Base-by-base conservation (phyloP, 2,888 invertebrate species). In the Nymphalis c-album region DNA sequence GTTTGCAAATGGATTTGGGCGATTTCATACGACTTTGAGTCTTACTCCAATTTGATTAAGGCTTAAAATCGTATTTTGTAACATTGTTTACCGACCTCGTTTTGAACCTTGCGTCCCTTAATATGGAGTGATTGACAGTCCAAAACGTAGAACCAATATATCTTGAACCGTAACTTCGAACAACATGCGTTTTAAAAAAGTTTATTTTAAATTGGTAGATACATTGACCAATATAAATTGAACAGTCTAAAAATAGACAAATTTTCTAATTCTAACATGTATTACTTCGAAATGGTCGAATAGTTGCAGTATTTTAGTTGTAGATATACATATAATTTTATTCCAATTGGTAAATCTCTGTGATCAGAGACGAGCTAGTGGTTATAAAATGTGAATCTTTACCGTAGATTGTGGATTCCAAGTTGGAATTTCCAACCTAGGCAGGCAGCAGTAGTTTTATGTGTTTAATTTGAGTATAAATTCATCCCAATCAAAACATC, bases 71-170 rank as follows among this genome's bases (percentile, higher is more conserved):
- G n/a, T 35, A 13, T 57, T 40, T 7, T 40, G 13, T 53, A 48
- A 69, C 35, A 53, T 67, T 57, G 47, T 68, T 61, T 58, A 46
- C 16, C 60, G 75, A 67, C 75, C 75, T 75, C 75, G 72, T 31
- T 59, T 70, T 74, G 75, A 77, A 76, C 86, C 87, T 86, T 82
- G 83, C 78, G 71, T 75, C 81, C 83, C 85, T 83, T 76, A 76
- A 84, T 85, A 85, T 76, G 84, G 85, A 74, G 68, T 73, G 74
- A 73, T 71, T 71, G 75, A 74, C 67, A 73, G 76, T 76, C 70
- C 78, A 71, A 71, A 74, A 60, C 51, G 58, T 67, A 70, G 71
- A 71, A 72, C 75, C 76, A 81, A 74, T 74, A 46, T 73, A 74
- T 68, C 17, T 48, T 69, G 69, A 65, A 31, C 64, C 60, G 35